Evolutionary conservation across 2,113 vertebrate species (phyloP), one percentile per base, ranked within the genome.

Genomic region (Chaenocephalus aceratus): DNA sequence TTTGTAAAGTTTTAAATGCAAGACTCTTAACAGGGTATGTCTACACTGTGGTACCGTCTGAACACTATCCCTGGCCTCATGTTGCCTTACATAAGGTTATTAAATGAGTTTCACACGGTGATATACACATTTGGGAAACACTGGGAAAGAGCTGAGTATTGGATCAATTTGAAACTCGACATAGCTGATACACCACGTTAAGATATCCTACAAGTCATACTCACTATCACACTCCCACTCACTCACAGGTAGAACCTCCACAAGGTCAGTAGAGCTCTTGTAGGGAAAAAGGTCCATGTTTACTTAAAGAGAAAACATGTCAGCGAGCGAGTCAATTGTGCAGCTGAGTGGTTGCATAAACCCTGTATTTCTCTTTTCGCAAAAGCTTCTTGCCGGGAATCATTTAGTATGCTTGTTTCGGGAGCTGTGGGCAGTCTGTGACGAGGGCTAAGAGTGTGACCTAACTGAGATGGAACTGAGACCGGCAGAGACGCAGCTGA

Each of bases 301-400:
- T 91, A 84, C 80, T 48, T 75, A 83, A 79, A 67, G 51, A 80
- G 80, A 80, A 84, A 80, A 76, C 79, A 64, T 75, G 87, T 88
- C 77, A 80, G 86, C 30, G 13, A 79, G 79, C 53, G 5, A 89
- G 85, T 88, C 82, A 66, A 79, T 89, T 85, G 85, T 80, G 75
- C 77, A 86, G 88, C 75, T 74, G 88, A 90, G 78, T 71, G 82
- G 84, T 90, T 89, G 89, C 82, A 78, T 87, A 91, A 90, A 86
- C 78, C 88, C 73, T 84, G 46, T 70, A 63, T 84, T 88, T 88
- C 79, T 80, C 81, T 86, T 79, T 64, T 78, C 73, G 91, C 88
- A 88, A 89, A 89, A 86, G 82, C 72, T 85, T 89, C 83, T 86
- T 68, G 85, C 77, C 36, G 62, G 86, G 81, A 89, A 87, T 84